A percentile compares a stretch with the other conserved stretches of the same genome.
phyloP scores from a whole-genome alignment of 2,797 vertebrate genomes.

The Pipistrellus kuhlii region DNA sequence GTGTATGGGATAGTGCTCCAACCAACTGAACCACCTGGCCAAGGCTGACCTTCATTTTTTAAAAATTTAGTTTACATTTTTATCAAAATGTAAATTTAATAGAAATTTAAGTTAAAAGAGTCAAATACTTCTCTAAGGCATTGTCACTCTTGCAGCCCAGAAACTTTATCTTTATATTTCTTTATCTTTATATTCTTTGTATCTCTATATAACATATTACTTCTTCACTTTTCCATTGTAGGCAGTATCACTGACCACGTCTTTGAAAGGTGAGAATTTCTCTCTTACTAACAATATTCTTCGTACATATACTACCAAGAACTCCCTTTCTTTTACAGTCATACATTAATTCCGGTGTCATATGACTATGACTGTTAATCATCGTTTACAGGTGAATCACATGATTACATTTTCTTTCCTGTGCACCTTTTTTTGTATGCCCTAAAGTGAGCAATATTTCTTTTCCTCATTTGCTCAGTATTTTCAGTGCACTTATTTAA shows the following conservation, averaged over 20 bases:
- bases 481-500: neutral
- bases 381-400: neutral
- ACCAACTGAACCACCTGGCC: neutral
- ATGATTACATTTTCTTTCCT: neutral
- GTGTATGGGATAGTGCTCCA: neutral
- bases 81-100: slow-evolving; percentile 27
- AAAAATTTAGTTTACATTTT: neutral
- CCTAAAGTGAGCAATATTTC: neutral
- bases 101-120: neutral
- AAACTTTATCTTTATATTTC: neutral
- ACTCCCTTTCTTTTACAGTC: neutral
- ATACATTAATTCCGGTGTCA: neutral
- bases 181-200: neutral
- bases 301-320: neutral
- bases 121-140: neutral
- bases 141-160: neutral
- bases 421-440: neutral
- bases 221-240: neutral
- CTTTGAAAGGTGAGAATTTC: neutral
- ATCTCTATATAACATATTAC: neutral
- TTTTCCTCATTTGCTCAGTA: slow-evolving; percentile 8
- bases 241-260: neutral
- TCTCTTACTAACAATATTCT: neutral
- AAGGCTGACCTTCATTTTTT: neutral
- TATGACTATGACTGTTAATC: neutral